A percentile compares a stretch with the other conserved stretches of the same genome.
Evolutionary conservation across 2,797 vertebrate species (phyloP).

Genomic region (Coilia nasus): DNA sequence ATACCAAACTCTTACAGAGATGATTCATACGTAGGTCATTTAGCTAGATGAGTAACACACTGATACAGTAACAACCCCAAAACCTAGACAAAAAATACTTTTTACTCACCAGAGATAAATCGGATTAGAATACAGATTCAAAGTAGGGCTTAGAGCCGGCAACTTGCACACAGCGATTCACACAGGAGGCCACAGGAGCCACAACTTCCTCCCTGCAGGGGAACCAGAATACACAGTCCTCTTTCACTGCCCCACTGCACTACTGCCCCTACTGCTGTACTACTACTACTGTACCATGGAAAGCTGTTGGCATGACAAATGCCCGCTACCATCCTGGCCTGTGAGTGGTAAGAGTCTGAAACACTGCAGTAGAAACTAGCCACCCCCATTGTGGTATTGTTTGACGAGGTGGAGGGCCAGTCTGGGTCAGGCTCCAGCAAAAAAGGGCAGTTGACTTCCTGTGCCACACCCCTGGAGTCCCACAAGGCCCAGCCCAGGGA

Average conservation of each 20-base stretch:
- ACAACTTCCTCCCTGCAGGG: conserved; percentile 29
- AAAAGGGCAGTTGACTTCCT: conserved; percentile 65
- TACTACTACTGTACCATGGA: conserved; percentile 31
- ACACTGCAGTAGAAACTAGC: conserved; percentile 1
- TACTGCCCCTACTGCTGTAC: conserved; percentile 42
- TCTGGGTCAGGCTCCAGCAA: conserved; percentile 56
- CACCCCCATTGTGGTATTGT: conserved; percentile 72
- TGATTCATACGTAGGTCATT: neutral
- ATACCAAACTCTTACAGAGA: neutral
- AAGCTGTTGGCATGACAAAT: conserved; percentile 27
- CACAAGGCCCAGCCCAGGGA: conserved; percentile 29
- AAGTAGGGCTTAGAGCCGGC: conserved; percentile 33
- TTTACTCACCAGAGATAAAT: neutral
- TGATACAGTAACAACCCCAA: neutral
- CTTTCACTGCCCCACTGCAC: conserved; percentile 10
- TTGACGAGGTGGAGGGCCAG: conserved; percentile 63
- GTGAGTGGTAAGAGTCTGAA: neutral
- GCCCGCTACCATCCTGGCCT: neutral
- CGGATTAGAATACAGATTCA: neutral
- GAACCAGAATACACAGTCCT: conserved; percentile 42
- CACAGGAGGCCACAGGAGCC: neutral
- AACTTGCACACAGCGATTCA: neutral
- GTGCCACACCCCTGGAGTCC: conserved; percentile 36
- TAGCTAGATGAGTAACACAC: neutral
- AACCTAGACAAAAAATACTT: neutral